Evolutionary conservation across 2,797 vertebrate species (phyloP).

Genomic region (Danio tinwini): DNA sequence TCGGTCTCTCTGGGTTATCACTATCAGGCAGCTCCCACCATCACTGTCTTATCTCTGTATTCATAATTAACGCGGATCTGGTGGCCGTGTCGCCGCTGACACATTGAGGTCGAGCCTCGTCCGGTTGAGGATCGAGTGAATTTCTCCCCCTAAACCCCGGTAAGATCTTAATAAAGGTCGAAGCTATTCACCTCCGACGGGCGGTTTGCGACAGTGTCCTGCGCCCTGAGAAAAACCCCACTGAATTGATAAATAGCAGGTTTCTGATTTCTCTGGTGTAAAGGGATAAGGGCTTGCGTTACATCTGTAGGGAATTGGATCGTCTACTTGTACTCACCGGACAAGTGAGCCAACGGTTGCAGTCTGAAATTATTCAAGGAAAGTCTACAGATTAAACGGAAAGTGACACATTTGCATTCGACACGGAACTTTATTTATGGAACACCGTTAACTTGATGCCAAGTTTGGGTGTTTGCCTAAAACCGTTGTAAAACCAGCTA

Average conservation of each 20-base stretch:
- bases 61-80: constrained; percentile 65
- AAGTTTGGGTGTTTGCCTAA: background rate
- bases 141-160: background rate
- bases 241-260: constrained; percentile 76
- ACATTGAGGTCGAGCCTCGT: constrained; percentile 29
- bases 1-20: constrained; percentile 51
- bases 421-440: constrained; percentile 21
- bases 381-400: constrained; percentile 51
- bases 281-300: constrained; percentile 68
- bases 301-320: constrained; percentile 70
- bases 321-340: constrained; percentile 59
- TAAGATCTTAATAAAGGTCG: background rate
- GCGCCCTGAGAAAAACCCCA: constrained; percentile 59
- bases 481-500: background rate
- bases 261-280: constrained; percentile 74
- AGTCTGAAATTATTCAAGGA: constrained; percentile 67
- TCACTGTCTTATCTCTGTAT: constrained; percentile 62
- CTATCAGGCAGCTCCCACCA: constrained; percentile 41
- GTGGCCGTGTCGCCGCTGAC: constrained; percentile 30
- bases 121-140: constrained; percentile 2
- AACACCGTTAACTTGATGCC: background rate
- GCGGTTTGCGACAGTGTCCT: constrained; percentile 51
- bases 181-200: constrained; percentile 54
- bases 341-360: constrained; percentile 59
- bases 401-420: constrained; percentile 46